These are phyloP conservation scores for Seriola quinqueradiata DNA, from an alignment of 2,113 vertebrate genomes.

Conservation along the genomic window DNA sequence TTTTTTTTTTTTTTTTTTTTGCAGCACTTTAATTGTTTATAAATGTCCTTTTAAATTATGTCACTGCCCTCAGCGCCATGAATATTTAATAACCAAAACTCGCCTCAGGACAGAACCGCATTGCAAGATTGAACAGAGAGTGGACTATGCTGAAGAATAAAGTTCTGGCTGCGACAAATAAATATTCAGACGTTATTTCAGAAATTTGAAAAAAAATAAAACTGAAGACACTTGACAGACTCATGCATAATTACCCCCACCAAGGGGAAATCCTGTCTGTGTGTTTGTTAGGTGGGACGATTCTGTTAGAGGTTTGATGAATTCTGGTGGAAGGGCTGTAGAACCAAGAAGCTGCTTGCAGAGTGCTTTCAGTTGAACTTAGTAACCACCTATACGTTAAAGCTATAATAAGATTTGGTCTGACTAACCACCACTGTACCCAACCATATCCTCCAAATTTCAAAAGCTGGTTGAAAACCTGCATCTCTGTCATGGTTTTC, in stretches of 20 bases:
- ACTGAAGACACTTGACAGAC: conserved; percentile 1
- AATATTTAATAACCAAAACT: conserved; percentile 44
- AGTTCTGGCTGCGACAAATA: conserved; percentile 12
- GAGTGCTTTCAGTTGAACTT: neutral
- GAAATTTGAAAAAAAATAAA: neutral
- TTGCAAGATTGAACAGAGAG: conserved; percentile 32
- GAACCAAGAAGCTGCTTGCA: neutral
- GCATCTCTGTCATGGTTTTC: conserved; percentile 46
- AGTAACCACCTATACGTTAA: conserved; percentile 42
- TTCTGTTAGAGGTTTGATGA: neutral
- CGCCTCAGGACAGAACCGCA: conserved; percentile 12
- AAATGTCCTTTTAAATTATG: conserved; percentile 60
- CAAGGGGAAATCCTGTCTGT: neutral
- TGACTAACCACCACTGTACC: conserved; percentile 16
- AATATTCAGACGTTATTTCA: neutral
- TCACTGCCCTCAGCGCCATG: conserved; percentile 36
- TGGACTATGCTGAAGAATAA: neutral
- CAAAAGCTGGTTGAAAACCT: conserved; percentile 45
- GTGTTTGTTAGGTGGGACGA: no score
- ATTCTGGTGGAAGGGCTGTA: neutral
- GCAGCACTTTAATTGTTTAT: conserved; percentile 58
- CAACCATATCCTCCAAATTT: conserved; percentile 39
- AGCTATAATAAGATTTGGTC: conserved; percentile 52
- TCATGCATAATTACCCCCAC: neutral
- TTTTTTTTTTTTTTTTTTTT: neutral